Evolutionary conservation across 30 jellyfish, hydroid and myxozoan species (phyloP).

Genomic region (Rhopilema esculentum): DNA sequence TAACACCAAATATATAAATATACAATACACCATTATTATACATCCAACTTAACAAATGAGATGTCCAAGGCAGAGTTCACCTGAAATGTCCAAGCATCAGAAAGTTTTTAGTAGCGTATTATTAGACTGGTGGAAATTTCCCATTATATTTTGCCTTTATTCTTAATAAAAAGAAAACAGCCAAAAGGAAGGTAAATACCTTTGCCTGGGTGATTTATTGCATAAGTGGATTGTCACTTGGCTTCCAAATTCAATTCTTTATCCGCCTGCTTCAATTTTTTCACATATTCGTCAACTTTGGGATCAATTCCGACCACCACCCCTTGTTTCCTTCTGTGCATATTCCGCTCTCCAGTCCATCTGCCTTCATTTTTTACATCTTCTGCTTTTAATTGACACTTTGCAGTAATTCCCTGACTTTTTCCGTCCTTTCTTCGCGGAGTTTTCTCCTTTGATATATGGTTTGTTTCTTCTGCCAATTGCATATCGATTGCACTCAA

Average conservation of each 20-base stretch:
- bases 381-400: not conserved
- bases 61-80: not conserved
- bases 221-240: not conserved
- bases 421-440: not conserved
- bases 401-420: not conserved
- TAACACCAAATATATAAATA: too few species aligned
- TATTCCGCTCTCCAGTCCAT: not conserved
- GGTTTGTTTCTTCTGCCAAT: not conserved
- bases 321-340: constrained; percentile 41
- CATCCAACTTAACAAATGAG: not conserved
- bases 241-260: not conserved
- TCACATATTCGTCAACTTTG: constrained; percentile 28
- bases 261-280: constrained; percentile 2
- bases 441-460: not conserved
- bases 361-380: not conserved
- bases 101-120: not conserved
- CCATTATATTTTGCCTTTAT: too few species aligned
- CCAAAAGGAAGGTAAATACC: too few species aligned
- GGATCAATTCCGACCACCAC: constrained; percentile 59
- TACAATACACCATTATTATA: too few species aligned
- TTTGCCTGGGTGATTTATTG: not conserved
- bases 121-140: too few species aligned
- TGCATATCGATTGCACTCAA: not conserved
- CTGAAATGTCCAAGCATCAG: not conserved
- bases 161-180: too few species aligned